A percentile compares a stretch with the other conserved stretches of the same genome.
Conservation (phyloP, 2,888 invertebrate species). For the Charanyca ferruginea region DNA sequence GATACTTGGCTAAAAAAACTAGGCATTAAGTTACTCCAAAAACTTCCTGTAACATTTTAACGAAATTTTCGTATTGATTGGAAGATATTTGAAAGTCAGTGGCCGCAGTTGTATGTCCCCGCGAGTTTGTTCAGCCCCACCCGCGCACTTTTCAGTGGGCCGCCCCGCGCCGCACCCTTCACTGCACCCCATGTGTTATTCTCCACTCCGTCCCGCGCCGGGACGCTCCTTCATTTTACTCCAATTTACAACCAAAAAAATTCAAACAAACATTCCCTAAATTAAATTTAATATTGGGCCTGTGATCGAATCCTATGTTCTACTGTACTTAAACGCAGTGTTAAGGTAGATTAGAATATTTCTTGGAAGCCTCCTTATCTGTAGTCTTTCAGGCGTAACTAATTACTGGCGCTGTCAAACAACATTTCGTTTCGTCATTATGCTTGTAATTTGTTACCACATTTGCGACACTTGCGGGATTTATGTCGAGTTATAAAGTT, state of each 20-base stretch:
- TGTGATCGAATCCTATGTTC: conserved; percentile 63
- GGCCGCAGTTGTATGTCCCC: conserved; percentile 83
- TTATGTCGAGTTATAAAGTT: conserved; percentile 64
- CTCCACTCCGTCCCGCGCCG: conserved; percentile 87
- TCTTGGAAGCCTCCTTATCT: conserved; percentile 59
- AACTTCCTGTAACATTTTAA: background rate
- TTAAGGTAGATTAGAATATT: conserved; percentile 41
- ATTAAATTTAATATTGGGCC: conserved; percentile 79
- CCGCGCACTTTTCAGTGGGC: conserved; percentile 91
- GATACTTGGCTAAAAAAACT: background rate
- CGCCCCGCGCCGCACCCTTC: conserved; percentile 87
- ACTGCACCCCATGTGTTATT: conserved; percentile 87
- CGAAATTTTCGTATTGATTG: conserved; percentile 44
- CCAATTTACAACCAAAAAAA: conserved; percentile 91
- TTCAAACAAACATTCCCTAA: conserved; percentile 86
- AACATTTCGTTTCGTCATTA: conserved; percentile 51
- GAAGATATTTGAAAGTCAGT: conserved; percentile 68
- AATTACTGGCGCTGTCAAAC: conserved; percentile 62
- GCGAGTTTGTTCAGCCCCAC: conserved; percentile 91
- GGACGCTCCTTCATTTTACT: conserved; percentile 91
- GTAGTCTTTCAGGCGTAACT: conserved; percentile 60
- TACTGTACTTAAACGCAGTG: conserved; percentile 38
- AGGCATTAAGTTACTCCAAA: background rate
- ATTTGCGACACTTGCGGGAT: conserved; percentile 64
- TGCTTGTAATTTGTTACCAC: conserved; percentile 59